Evolutionary conservation across 2,797 vertebrate genomes (phyloP).

Genomic region (Parauchenoglanis punctatus): DNA sequence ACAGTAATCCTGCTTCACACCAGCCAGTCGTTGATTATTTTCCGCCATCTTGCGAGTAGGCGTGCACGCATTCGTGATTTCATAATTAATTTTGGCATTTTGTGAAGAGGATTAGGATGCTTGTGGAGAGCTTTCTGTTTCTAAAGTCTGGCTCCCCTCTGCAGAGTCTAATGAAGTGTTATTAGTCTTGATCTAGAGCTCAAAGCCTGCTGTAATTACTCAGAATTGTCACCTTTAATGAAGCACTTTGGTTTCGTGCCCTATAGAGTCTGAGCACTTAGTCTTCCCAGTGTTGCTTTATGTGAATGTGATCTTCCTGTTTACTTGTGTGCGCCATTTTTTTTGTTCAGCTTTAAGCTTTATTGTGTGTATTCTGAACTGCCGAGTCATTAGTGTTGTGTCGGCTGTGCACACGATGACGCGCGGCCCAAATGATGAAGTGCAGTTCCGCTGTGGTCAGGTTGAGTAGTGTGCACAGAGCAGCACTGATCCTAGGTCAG

Average conservation of each 20-base stretch:
- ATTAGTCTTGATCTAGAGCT: conserved; percentile 5
- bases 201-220: conserved; percentile 13
- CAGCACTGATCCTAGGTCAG: not conserved
- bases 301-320: not conserved
- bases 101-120: not conserved
- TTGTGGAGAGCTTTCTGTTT: not conserved
- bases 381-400: not conserved
- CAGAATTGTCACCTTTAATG: conserved; percentile 14
- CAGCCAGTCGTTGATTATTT: not conserved
- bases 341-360: not conserved
- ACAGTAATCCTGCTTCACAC: not conserved
- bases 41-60: not conserved
- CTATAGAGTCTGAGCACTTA: conserved; percentile 14
- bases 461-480: not conserved
- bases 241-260: not conserved
- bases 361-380: not conserved
- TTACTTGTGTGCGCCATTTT: not conserved
- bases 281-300: not conserved
- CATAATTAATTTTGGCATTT: conserved; percentile 1
- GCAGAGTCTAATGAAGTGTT: conserved; percentile 23
- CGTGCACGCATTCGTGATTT: not conserved
- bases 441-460: not conserved
- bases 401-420: not conserved
- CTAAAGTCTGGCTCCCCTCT: not conserved
- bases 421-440: not conserved